These are phyloP conservation scores for Petrocephalus microphthalmus DNA, from an alignment of 2,113 vertebrate genomes.

Conservation along the genomic window DNA sequence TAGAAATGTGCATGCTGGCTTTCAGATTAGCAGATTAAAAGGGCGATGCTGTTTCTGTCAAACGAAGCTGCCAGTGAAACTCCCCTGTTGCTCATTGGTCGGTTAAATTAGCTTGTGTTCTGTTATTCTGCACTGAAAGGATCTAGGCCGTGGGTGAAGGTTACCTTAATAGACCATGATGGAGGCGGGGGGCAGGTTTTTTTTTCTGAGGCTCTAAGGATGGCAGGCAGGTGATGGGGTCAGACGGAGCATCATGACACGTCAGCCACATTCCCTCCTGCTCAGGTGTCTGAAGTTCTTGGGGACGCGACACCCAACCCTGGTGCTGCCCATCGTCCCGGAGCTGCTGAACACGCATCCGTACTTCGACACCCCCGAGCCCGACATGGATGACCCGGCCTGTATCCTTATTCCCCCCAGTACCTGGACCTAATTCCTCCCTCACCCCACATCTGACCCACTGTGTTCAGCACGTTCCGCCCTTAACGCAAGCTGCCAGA, in stretches of 20 bases:
- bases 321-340: conserved; percentile 90
- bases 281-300: conserved; percentile 88
- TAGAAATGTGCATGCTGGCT: background rate
- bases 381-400: conserved; percentile 96
- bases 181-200: background rate
- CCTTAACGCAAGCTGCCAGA: conserved; percentile 58
- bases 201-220: background rate
- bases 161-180: background rate
- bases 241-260: background rate
- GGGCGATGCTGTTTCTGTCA: background rate
- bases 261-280: background rate
- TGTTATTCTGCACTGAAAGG: background rate
- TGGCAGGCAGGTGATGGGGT: background rate
- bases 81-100: background rate
- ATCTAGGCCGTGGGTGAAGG: background rate
- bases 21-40: background rate
- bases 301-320: conserved; percentile 82
- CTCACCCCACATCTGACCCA: background rate
- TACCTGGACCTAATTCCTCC: background rate
- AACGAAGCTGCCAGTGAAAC: background rate
- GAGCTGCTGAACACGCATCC: conserved; percentile 94
- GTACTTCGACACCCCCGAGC: conserved; percentile 93
- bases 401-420: conserved; percentile 71
- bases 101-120: background rate
- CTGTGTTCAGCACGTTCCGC: background rate